Evolutionary conservation across 2,888 invertebrate species (phyloP).

Genomic region (Ornithoptera alexandrae): DNA sequence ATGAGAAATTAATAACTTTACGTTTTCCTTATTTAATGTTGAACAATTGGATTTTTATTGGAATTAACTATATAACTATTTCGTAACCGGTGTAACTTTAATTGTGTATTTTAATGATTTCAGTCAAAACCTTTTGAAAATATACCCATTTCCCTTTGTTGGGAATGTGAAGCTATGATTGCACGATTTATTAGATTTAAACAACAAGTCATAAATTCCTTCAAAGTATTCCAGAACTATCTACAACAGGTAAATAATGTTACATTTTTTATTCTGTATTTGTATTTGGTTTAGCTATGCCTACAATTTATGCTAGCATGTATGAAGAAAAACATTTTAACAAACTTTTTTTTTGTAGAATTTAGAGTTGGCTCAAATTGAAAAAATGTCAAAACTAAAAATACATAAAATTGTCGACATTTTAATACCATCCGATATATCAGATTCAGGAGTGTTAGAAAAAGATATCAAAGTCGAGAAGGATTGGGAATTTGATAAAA

Average conservation of each 20-base stretch:
- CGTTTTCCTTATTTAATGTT: no score
- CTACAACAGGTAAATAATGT: constrained; percentile 18
- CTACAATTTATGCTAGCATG: neutral
- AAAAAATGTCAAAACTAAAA: constrained; percentile 2
- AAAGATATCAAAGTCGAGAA: constrained; percentile 24
- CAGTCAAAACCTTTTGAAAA: constrained; percentile 36
- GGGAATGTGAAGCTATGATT: constrained; percentile 57
- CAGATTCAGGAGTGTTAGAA: constrained; percentile 8
- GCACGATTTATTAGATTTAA: constrained; percentile 50
- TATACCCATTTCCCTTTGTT: constrained; percentile 49
- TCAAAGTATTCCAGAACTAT: constrained; percentile 39
- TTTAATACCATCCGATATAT: neutral
- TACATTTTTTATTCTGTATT: neutral
- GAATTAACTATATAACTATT: no score
- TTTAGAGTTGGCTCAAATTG: constrained; percentile 10
- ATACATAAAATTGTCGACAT: constrained; percentile 18
- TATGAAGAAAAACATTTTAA: neutral
- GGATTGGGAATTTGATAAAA: constrained; percentile 16
- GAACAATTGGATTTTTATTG: no score
- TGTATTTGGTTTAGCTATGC: neutral
- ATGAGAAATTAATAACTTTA: no score
- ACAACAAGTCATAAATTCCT: constrained; percentile 47
- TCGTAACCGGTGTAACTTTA: no score
- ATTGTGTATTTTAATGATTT: neutral
- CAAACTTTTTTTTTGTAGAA: constrained; percentile 10